Conservation (phyloP, 1,140 invertebrate genomes). For the Eubasilissa regina region DNA sequence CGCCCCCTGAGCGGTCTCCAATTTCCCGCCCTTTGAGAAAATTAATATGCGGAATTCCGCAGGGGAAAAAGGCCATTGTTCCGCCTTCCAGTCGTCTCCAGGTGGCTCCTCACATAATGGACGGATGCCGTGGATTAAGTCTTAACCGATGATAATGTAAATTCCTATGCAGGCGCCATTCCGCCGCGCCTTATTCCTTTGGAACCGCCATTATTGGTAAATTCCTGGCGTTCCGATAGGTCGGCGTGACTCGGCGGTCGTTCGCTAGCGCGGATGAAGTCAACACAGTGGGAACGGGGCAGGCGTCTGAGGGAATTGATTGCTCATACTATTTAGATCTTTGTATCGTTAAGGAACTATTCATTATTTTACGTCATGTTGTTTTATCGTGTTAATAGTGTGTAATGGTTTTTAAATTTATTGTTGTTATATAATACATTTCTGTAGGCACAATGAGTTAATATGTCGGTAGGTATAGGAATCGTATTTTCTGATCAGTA, state of each 20-base stretch:
- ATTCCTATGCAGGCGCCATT: constrained; percentile 47
- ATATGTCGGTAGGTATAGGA: too few species aligned
- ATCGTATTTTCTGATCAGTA: background rate
- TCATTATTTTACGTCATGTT: too few species aligned
- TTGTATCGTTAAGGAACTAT: too few species aligned
- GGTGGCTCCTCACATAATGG: constrained; percentile 4
- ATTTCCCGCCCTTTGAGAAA: constrained; percentile 23
- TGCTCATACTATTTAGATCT: too few species aligned
- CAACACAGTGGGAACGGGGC: background rate
- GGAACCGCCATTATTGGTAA: constrained; percentile 57
- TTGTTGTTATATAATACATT: too few species aligned
- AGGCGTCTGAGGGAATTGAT: background rate
- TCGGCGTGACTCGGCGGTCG: constrained; percentile 3
- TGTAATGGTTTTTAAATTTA: too few species aligned
- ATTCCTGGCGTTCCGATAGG: constrained; percentile 55
- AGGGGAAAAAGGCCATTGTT: constrained; percentile 37
- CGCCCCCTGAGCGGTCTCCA: background rate
- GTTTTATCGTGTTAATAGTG: too few species aligned
- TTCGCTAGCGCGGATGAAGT: background rate
- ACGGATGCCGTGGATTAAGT: constrained; percentile 45
- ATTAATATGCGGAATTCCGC: constrained; percentile 57
- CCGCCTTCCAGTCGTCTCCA: background rate
- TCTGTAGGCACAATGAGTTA: too few species aligned
- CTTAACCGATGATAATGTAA: constrained; percentile 52
- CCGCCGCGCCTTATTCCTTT: constrained; percentile 8